Evolutionary conservation across 2,797 vertebrate species (phyloP).

Genomic region (Prunella strophiata): DNA sequence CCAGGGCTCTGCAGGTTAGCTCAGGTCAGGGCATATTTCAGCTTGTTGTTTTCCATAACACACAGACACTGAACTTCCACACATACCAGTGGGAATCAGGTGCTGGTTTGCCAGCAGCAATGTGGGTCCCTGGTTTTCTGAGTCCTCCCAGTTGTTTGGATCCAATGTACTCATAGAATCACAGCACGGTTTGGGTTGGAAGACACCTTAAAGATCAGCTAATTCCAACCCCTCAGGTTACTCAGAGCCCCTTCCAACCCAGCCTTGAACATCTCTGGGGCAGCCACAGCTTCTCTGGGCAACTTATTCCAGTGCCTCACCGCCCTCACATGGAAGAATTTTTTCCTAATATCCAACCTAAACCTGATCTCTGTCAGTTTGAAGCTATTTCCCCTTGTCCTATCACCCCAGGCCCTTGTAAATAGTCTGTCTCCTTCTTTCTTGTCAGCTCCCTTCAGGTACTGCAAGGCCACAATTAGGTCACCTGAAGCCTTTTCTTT

Average conservation of each 20-base stretch:
- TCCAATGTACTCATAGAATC: background rate
- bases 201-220: background rate
- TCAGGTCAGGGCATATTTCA: background rate
- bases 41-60: background rate
- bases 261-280: background rate
- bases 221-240: background rate
- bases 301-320: background rate
- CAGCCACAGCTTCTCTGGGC: background rate
- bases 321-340: background rate
- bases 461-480: background rate
- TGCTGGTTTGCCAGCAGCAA: background rate
- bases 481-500: background rate
- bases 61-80: background rate
- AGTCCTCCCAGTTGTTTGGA: background rate
- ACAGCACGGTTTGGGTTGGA: background rate
- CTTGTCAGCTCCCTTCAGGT: background rate
- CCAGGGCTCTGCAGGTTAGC: background rate
- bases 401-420: background rate
- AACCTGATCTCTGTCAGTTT: background rate
- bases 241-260: background rate
- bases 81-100: background rate
- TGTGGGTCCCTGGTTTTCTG: background rate
- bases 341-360: background rate
- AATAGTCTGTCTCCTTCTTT: background rate
- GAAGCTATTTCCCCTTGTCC: background rate